These are phyloP conservation scores for Candoia aspera DNA, from an alignment of 2,113 vertebrate genomes.

Conservation along the genomic window DNA sequence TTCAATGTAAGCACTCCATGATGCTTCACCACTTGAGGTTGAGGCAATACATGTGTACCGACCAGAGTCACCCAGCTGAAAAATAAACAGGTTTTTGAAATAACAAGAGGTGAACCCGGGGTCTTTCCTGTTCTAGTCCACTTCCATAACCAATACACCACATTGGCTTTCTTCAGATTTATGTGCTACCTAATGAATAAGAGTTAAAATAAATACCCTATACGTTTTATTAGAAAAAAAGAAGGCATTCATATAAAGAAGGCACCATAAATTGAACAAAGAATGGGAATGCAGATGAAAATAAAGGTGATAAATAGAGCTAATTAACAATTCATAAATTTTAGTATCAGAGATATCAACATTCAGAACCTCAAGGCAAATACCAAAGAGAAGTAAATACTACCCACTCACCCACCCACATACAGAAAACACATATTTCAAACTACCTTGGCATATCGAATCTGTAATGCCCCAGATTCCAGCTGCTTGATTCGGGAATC, in stretches of 20 bases:
- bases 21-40: conserved; percentile 93
- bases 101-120: conserved; percentile 29
- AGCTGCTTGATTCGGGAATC: conserved; percentile 93
- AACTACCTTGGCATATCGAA: conserved; percentile 93
- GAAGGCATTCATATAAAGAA: background rate
- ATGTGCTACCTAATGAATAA: conserved; percentile 44
- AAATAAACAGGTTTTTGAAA: conserved; percentile 63
- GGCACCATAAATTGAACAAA: conserved; percentile 29
- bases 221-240: conserved; percentile 26
- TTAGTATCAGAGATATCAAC: conserved; percentile 31
- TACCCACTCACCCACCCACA: no score
- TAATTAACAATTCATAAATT: conserved; percentile 50
- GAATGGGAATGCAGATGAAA: conserved; percentile 18
- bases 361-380: conserved; percentile 22
- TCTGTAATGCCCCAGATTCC: conserved; percentile 89
- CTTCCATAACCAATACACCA: background rate
- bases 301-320: conserved; percentile 40
- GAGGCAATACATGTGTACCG: conserved; percentile 94
- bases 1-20: conserved; percentile 93
- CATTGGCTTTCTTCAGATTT: conserved; percentile 50
- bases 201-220: background rate
- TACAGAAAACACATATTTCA: no score
- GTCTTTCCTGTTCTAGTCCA: background rate
- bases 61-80: conserved; percentile 92
- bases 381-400: conserved; percentile 22